Conservation (phyloP, 2,797 vertebrate genomes). For the Lophius americanus region DNA sequence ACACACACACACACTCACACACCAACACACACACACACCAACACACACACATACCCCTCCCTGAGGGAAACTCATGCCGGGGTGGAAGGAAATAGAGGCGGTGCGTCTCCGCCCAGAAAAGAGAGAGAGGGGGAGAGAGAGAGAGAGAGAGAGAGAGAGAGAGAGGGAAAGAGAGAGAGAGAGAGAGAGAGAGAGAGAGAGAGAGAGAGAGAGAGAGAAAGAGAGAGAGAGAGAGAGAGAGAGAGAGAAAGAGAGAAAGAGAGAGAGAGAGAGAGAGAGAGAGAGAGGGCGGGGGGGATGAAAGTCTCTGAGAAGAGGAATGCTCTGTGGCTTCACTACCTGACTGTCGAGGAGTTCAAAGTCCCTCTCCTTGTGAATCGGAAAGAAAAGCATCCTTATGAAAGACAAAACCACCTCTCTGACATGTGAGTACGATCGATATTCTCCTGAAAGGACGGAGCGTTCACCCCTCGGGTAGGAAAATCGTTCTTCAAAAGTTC, state of each 20-base stretch:
- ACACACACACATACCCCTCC: slow-evolving; percentile 3
- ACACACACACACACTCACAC: no score
- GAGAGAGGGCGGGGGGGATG: slow-evolving; percentile 10
- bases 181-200: no score
- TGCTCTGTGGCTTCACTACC: slow-evolving; percentile 59
- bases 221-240: not conserved
- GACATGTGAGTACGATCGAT: slow-evolving; percentile 75
- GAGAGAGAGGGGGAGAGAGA: not conserved
- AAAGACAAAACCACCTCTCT: slow-evolving; percentile 80
- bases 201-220: no score
- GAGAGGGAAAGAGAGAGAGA: no score
- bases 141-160: no score
- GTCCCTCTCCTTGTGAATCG: slow-evolving; percentile 18
- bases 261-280: no score
- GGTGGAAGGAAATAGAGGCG: slow-evolving; percentile 70
- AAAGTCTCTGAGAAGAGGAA: slow-evolving; percentile 59
- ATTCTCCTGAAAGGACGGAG: not conserved
- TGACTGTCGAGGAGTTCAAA: slow-evolving; percentile 40
- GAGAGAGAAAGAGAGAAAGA: no score
- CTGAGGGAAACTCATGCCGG: slow-evolving; percentile 47
- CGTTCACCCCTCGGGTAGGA: not conserved
- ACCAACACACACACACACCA: no score
- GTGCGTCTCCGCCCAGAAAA: slow-evolving; percentile 70
- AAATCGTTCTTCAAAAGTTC: no score
- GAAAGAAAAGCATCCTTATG: slow-evolving; percentile 67